Evolutionary conservation across 2,113 vertebrate species (phyloP).

Genomic region (Solea senegalensis): DNA sequence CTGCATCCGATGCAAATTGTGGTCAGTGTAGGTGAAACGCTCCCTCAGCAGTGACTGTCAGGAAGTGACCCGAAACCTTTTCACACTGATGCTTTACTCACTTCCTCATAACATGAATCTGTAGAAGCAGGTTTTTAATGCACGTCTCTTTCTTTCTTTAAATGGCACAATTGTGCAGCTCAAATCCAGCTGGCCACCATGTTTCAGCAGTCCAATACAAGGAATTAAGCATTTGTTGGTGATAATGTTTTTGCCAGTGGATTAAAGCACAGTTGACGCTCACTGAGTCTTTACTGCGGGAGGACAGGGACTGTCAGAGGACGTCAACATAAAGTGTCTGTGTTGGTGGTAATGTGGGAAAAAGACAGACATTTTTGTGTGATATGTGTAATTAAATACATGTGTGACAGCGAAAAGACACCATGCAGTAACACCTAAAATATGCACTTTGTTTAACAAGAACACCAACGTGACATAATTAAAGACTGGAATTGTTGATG

Average conservation of each 20-base stretch:
- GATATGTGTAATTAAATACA: no score
- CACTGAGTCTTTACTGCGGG: not conserved
- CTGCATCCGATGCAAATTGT: constrained; percentile 5
- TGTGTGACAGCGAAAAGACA: no score
- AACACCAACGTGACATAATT: no score
- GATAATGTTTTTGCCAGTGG: not conserved
- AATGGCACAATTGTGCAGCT: not conserved
- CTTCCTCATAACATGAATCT: not conserved
- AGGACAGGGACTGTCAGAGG: not conserved
- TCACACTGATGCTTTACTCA: not conserved
- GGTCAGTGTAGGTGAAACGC: constrained; percentile 5
- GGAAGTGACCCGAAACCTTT: not conserved
- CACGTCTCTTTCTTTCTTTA: not conserved
- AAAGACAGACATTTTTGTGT: no score
- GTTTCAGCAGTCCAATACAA: not conserved
- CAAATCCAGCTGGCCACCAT: not conserved
- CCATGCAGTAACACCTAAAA: no score
- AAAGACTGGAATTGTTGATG: no score
- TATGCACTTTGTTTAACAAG: no score
- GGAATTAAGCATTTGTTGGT: not conserved
- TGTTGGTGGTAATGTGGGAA: not conserved
- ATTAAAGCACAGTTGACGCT: not conserved
- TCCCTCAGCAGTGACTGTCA: not conserved
- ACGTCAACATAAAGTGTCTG: not conserved
- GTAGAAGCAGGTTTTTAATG: not conserved